Evolutionary conservation across 1,140 invertebrate species (phyloP), one percentile per base, ranked within the genome.

Genomic region (Heliconius congener): DNA sequence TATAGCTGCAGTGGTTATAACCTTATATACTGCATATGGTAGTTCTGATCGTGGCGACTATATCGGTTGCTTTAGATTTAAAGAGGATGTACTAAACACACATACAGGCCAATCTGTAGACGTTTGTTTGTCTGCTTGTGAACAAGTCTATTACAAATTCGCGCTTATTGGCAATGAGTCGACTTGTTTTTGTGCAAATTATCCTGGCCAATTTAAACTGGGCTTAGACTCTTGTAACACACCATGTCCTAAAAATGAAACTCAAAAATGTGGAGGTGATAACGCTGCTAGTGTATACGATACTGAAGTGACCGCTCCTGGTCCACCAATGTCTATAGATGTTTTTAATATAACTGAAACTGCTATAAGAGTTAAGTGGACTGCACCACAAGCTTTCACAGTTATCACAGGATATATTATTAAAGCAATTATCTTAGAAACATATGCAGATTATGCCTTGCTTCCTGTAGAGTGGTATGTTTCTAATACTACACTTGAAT

Each of bases 261-360:
- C 93, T 2, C 95, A 96, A 81, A 94, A 91, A 55, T 96, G 95
- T 80, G 95, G 95, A 0, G 95, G 95, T 11, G 92, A 93, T 8
- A 91, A 94, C 52, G 91, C 94, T 0, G 92, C 93, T 16, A 95
- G 95, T 50, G 95, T 95, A 1, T 95, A 95, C 82, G 94, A 95
- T 66, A 96, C 95, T 0, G 94, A 93, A 18, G 88, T 95, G 3
- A 82, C 82, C 5, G 87, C 91, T 4, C 94, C 95, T 4, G 94
- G 94, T 0, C 93, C 91, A 0, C 95, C 95, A 0, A 87, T 91
- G 74, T 90, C 95, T 27, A 79, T 96, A 37, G 83, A 90, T 6
- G 83, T 96, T 6, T 75, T 88, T 0, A 95, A 95, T 78, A 82
- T 91, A 18, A 95, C 93, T 0, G 95, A 96, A 76, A 95, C 95